Evolutionary conservation across 1,140 invertebrate genomes (phyloP), one percentile per base, ranked within the genome.

Genomic region (Telenomus remus): DNA sequence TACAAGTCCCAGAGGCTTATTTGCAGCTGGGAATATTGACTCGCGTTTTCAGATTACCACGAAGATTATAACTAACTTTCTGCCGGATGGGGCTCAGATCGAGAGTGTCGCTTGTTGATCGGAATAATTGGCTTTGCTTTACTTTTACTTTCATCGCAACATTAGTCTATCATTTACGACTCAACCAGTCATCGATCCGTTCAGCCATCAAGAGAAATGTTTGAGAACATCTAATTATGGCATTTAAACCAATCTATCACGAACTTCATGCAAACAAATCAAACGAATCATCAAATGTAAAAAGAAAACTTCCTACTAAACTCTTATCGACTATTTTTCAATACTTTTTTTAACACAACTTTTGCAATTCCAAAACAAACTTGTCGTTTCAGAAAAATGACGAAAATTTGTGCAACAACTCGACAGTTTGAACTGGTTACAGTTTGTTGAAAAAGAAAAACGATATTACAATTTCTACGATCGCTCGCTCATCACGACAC

Each of bases 91-190:
- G 27, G 53, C 57, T 43, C 66, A 48, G 68, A 61, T 59, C 63
- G 56, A 76, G 63, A 71, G 68, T 76, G 74, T 76, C 74, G 63
- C 57, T 63, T 71, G 57, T 66, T 71, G 63, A 76, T 74, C 50
- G 44, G 43, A 71, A 80, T 80, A 79, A 82, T 79, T 78, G 75
- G 51, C 54, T 56, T 76, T 54, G 70, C 64, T 70, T 78, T 48
- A 79, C 79, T 81, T 76, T 81, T 81, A 81, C 80, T 81, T 81
- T 81, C 80, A 64, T 64, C 61, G 27, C 2, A 11, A 16, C 46
- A 55, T 35, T 48, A 63, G 34, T 48, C 53, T 59, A 53, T 65
- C 53, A 71, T 74, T 78, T 68, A 53, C 42, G 12, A 34, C 19
- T 54, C 51, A 44, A n/a, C 54, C 19, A 63, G 47, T 51, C 37